Evolutionary conservation across 2,113 vertebrate genomes (phyloP), one percentile per base, ranked within the genome.

Genomic region (Collichthys lucidus): DNA sequence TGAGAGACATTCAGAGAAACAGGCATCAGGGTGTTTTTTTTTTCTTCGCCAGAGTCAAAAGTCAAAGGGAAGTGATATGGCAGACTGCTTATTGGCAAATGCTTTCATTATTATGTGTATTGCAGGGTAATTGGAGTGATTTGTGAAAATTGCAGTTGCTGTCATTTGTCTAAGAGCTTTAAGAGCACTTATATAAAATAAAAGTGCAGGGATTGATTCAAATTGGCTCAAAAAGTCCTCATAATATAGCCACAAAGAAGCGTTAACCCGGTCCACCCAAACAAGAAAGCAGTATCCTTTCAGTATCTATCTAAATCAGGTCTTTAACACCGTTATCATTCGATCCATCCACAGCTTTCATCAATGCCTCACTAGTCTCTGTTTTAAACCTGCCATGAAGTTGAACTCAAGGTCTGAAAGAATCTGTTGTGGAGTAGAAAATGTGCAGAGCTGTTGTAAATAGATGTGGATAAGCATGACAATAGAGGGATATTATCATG

Each of bases 141-240:
- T 80, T 55, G 55, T 74, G 42, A 22, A 83, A 88, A 88, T 80
- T 77, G 76, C 73, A 35, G 50, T 52, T 59, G 35, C 57, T 80
- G 63, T 66, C 67, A 77, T 80, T 86, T 74, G 50, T 74, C 22
- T 70, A 49, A 82, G 60, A 62, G 69, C 22, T 57, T 57, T 69
- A 59, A 74, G 47, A 70, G 78, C 74, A 71, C 60, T 82, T 78
- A 29, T 20, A 22, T 47, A 11, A 52, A 62, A 61, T 63, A 44
- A 57, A 83, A 83, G 53, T 11, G n/a, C 26, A 5, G 22, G 16
- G 15, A 76, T 72, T 67, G 61, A 44, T 60, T 68, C 20, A 74
- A 77, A 86, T 77, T 76, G 50, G 47, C 22, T 56, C 55, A 56
- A 24, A 24, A 72, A 44, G 56, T 65, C 47, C 29, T 65, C 60